Base-by-base conservation (phyloP, 2,797 vertebrate genomes). In the Dermochelys coriacea region DNA sequence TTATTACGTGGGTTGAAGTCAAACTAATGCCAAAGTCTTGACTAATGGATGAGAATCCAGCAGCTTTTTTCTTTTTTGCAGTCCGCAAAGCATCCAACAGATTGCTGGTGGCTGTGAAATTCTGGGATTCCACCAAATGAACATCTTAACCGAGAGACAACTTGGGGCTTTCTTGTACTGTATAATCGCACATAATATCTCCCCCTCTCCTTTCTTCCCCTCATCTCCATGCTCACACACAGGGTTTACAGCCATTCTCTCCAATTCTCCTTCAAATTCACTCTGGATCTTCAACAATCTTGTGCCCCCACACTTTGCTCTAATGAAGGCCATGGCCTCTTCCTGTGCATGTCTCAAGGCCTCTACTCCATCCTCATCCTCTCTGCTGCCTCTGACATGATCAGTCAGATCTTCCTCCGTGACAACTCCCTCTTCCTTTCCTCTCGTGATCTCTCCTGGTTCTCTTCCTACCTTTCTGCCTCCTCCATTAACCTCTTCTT, bases 11-110 rank as follows among this genome's bases (percentile, higher is more conserved):
- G 45, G 14, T 29, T 47, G 74, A 31, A 77, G 45, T 47, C 41
- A 49, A 18, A 49, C 90, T 52, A 86, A 92, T 94, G 55, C 29
- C 34, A 34, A 54, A 90, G 80, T 77, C 41, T 37, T n/a, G 12
- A 29, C n/a, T 1, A 23, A 74, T 18, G 41, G 25, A 80, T 10
- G 47, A 79, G 50, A 88, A 92, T 16, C 23, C 25, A 41, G 80
- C 31, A 2, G 5, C 29, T 75, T 15, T 82, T 41, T 25, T 37
- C 31, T 29, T 29, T 85, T 82, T 49, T 87, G 23, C 68, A 4
- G 2, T 75, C 1, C 1, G 37, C 77, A 21, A 49, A 47, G 74
- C 47, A 14, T 31, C 25, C 25, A 49, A 49, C 25, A 77, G 64
- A 37, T 25, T 85, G 37, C 34, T 59, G 68, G n/a, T 50, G 45